Evolutionary conservation across 1,140 invertebrate species (phyloP), one percentile per base, ranked within the genome.

Genomic region (Calliopsis andreniformis): DNA sequence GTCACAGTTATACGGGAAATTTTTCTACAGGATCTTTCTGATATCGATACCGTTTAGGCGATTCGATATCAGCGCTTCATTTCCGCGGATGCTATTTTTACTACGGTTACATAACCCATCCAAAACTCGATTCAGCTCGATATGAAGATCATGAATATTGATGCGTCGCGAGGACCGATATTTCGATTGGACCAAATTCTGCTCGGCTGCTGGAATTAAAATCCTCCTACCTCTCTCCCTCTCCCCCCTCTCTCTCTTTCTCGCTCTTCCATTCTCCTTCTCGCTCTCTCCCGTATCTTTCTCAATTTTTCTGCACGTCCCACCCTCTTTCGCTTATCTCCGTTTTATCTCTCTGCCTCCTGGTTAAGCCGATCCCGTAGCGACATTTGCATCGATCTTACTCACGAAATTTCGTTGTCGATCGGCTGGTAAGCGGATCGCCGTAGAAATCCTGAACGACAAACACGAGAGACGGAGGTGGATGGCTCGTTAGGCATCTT

Each of bases 371-470:
- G 58, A 62, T 66, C 61, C n/a, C 4, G 7, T 14, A 23, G 39
- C 28, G n/a, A 25, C 20, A 43, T 76, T 76, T 70, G 66, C 63
- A 79, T 79, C 64, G 64, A 58, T 64, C 43, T 70, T 61, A 23
- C 47, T 70, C 43, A 43, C 42, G 47, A 71, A 77, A 69, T 73
- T 73, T 58, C 51, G 25, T 49, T 43, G 51, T 18, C 61, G 20
- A 83, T 79, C 68, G 80, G n/a, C 53, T 18, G 39, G 23, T 77
- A 77, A 79, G 49, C 69, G 62, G 68, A 67, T 82, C 20, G 66
- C 66, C 32, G 18, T 2, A 56, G 23, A 69, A 72, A 79, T 80
- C 61, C 47, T 51, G 35, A 49, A 47, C 43, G 49, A 72, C 72
- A 79, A 76, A 76, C 39, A 51, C 55, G 49, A 32, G 49, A 58